Evolutionary conservation across 2,113 vertebrate species (phyloP).

Genomic region (Solea senegalensis): DNA sequence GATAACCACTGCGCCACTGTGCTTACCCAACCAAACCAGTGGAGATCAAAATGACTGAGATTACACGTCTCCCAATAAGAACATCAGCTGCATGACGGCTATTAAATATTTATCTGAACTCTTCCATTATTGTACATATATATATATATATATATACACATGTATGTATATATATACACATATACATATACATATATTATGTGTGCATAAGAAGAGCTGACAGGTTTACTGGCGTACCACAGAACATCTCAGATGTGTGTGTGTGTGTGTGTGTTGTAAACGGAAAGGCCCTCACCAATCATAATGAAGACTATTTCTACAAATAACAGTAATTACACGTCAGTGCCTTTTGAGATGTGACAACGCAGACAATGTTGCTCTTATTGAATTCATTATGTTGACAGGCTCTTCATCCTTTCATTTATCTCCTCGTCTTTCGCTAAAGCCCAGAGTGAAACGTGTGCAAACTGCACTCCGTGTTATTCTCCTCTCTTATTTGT

Average conservation of each 20-base stretch:
- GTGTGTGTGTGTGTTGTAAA: constrained; percentile 5
- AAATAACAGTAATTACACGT: constrained; percentile 80
- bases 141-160: too few relatives aligned
- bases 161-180: too few relatives aligned
- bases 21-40: too few relatives aligned
- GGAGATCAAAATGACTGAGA: too few relatives aligned
- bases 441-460: constrained; percentile 57
- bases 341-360: constrained; percentile 75
- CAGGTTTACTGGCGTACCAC: too few relatives aligned
- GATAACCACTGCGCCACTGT: too few relatives aligned
- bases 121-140: too few relatives aligned
- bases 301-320: constrained; percentile 76
- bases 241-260: neutral
- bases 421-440: constrained; percentile 55
- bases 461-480: constrained; percentile 47
- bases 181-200: too few relatives aligned
- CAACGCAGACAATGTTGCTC: constrained; percentile 80
- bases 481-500: constrained; percentile 22
- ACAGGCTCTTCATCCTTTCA: constrained; percentile 70
- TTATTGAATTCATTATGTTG: constrained; percentile 80
- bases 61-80: too few relatives aligned
- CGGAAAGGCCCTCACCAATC: constrained; percentile 58
- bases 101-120: too few relatives aligned
- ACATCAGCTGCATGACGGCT: too few relatives aligned
- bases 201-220: too few relatives aligned